Conservation (phyloP, 2,797 vertebrate species). For the Megalops cyprinoides region DNA sequence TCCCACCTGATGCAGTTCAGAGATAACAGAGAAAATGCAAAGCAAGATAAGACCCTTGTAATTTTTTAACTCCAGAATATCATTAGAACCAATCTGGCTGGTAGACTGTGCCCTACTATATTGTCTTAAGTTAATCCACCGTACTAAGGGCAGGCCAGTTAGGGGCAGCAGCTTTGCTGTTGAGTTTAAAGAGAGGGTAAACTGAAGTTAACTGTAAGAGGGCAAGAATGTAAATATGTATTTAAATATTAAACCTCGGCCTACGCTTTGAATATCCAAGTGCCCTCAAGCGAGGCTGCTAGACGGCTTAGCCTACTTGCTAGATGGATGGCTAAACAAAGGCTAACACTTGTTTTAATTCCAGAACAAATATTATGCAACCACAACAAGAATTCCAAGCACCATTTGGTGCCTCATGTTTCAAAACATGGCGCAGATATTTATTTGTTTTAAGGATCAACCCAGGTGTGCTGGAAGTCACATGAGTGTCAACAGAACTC, state of each 20-base stretch:
- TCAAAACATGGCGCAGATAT: background rate
- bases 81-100: background rate
- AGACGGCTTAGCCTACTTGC: background rate
- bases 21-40: background rate
- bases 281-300: background rate
- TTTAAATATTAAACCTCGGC: background rate
- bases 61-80: background rate
- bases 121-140: too few species aligned
- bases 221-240: background rate
- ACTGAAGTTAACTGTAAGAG: background rate
- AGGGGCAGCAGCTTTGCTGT: background rate
- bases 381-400: background rate
- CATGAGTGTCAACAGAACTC: background rate
- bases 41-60: background rate
- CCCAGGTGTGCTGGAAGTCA: background rate
- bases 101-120: background rate
- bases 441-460: background rate
- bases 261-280: background rate
- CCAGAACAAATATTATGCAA: background rate
- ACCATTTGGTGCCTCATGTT: background rate
- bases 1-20: background rate
- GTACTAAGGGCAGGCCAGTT: too few species aligned
- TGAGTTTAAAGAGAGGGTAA: too few species aligned
- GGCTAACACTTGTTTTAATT: background rate
- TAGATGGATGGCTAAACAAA: background rate